Percentiles rank a stretch among this genome's conserved stretches.
These are phyloP conservation scores for Phrynosoma platyrhinos DNA, from an alignment of 2,113 vertebrate species.

Conservation along the genomic window DNA sequence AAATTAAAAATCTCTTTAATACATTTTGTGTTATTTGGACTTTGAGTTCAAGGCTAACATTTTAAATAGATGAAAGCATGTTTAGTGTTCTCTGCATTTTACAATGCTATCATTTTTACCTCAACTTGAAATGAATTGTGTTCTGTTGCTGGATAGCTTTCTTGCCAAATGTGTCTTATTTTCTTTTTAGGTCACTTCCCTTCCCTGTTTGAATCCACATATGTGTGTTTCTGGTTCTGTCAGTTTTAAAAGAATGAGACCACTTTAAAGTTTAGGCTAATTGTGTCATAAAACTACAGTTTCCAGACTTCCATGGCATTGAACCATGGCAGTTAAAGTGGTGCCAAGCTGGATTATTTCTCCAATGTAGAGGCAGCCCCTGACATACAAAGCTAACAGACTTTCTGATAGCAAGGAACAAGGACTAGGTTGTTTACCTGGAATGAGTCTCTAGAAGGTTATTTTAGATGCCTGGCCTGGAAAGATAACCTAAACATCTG, in stretches of 20 bases:
- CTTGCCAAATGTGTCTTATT: neutral
- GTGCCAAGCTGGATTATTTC: too few species aligned
- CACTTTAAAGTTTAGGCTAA: slow-evolving; percentile 44
- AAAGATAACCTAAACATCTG: too few species aligned
- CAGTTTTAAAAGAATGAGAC: slow-evolving; percentile 26
- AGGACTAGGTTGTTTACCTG: too few species aligned
- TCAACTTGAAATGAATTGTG: accelerated
- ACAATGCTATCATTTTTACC: accelerated
- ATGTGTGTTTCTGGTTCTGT: slow-evolving; percentile 18
- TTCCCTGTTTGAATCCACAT: neutral
- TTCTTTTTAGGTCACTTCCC: neutral
- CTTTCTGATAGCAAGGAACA: too few species aligned
- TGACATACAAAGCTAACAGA: too few species aligned
- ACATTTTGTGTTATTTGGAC: neutral
- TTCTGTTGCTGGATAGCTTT: neutral
- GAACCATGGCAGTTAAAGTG: too few species aligned
- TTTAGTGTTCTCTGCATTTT: neutral
- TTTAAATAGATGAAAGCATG: accelerated
- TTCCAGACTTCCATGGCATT: too few species aligned
- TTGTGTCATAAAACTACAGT: too few species aligned
- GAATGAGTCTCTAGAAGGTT: too few species aligned
- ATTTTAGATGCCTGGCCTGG: too few species aligned
- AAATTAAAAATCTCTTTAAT: neutral
- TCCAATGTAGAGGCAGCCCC: too few species aligned
- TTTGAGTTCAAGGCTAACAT: neutral